Base-by-base conservation (phyloP, 2,797 vertebrate genomes). In the Diglossa cyanea region DNA sequence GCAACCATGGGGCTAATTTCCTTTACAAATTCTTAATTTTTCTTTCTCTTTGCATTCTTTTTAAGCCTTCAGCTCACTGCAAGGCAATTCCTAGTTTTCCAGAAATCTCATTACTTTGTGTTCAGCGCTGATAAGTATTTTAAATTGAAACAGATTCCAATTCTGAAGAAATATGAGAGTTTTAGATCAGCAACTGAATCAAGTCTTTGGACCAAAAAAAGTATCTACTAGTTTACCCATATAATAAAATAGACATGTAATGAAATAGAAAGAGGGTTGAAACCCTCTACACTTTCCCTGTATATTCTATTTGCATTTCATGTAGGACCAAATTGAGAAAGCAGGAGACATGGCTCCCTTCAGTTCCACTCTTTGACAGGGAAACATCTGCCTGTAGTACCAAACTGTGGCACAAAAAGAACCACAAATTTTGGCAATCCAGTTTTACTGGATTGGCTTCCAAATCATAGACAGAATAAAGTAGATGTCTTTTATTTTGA, bases 71-170 rank as follows among this genome's bases (percentile, higher is more conserved):
- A 63, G 10, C 17, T 88, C 21, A 44, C 40, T 74, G 11, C 42
- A 55, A 82, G 53, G 7, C 5, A 68, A 31, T 58, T 53, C 7
- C 5, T 74, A 86, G 67, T 47, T 60, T 77, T 39, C 25, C 42
- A 93, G 92, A 77, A n/a, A 61, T 63, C 11, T 54, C 33, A 57
- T 50, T 67, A 71, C 21, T 77, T 74, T 62, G 21, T 71, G 42
- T 77, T 92, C 42, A 61, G 6, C 40, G 31, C 18, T 50, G 20
- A 12, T 11, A 58, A 62, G 47, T 4, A 45, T 79, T 44, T 51
- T 16, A 50, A 85, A 78, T 44, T 80, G 30, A 83, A 90, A 48
- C 13, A 80, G 25, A 61, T 2, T 6, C 8, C 17, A 21, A 12
- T 77, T 31, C 35, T 42, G 18, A 87, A 66, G 7, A 78, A 84